These are phyloP conservation scores for Callipepla squamata DNA, from an alignment of 2,113 vertebrate genomes.

Conservation along the genomic window DNA sequence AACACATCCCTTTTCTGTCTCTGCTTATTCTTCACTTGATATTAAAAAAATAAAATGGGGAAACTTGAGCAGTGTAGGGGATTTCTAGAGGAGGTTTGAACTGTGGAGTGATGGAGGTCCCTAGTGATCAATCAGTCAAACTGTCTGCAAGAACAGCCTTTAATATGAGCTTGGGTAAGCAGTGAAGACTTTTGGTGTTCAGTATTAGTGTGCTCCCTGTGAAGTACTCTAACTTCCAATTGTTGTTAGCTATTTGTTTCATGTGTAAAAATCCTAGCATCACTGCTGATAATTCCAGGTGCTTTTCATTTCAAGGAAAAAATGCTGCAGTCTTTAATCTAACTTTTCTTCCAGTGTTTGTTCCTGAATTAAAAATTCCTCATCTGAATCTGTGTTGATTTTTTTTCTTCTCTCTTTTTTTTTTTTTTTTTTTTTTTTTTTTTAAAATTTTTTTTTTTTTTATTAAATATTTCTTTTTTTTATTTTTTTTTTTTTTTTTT, in stretches of 20 bases:
- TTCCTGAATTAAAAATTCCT: neutral
- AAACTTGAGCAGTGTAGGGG: too few species aligned
- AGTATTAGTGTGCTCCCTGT: neutral
- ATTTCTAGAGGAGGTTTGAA: neutral
- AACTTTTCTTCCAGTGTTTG: neutral
- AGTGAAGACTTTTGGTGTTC: neutral
- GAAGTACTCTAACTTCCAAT: too few species aligned
- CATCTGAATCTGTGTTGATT: neutral
- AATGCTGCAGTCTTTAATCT: neutral
- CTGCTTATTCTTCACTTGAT: too few species aligned
- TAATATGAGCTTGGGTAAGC: neutral
- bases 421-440: neutral
- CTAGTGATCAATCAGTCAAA: neutral
- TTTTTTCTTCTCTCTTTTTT: too few species aligned
- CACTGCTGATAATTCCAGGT: neutral
- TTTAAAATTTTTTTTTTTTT: too few species aligned
- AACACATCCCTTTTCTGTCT: too few species aligned
- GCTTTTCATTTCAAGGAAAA: neutral
- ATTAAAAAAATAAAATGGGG: too few species aligned
- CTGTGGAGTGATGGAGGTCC: neutral
- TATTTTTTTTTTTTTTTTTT: neutral
- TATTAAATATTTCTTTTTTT: too few species aligned
- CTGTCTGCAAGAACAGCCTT: neutral
- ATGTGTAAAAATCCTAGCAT: neutral
- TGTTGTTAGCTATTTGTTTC: neutral